Base-by-base conservation (phyloP, 2,888 invertebrate genomes). In the Ceriagrion tenellum region DNA sequence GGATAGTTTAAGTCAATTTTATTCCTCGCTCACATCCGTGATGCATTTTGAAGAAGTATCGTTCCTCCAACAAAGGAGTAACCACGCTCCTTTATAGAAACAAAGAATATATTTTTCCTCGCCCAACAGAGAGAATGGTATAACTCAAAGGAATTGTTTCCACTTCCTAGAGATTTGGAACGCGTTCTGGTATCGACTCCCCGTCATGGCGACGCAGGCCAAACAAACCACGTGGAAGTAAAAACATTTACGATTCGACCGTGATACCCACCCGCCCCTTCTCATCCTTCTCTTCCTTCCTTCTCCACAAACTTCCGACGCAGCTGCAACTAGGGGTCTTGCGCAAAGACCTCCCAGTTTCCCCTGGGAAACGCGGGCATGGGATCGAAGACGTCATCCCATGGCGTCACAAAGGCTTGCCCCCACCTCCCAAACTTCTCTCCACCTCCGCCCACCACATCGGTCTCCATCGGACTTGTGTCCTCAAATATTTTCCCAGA, bases 401-500 rank as follows among this genome's bases (percentile, higher is more conserved):
- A 35, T 81, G 30, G 81, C 81, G 81, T 35, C 81, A 81, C 35
- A 0, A 35, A 81, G 81, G 35, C 13, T 30, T 26, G n/a, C 4
- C 69, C 1, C n/a, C 69, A 20, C 23, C 12, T 59, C 59, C 13
- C 81, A 35, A 1, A 3, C 16, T 35, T 18, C 3, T n/a, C 63
- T 12, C 74, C 10, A 74, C 74, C 10, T 30, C n/a, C n/a, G 74
- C 74, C 35, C 81, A 20, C 59, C 59, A 59, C 20, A 59, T 59
- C 59, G 1, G 59, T 59, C 59, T 59, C 59, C 59, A 16, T 26
- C 81, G 30, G 81, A 35, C 81, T 30, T 18, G 35, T 35, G 81
- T 81, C 35, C 81, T 81, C 81, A 81, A 81, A 81, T 81, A 81
- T 81, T 81, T 81, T 81, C 81, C 35, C 81, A 81, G 35, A 16